phyloP scores from a whole-genome alignment of 2,888 invertebrate species.

The Trissolcus japonicus region DNA sequence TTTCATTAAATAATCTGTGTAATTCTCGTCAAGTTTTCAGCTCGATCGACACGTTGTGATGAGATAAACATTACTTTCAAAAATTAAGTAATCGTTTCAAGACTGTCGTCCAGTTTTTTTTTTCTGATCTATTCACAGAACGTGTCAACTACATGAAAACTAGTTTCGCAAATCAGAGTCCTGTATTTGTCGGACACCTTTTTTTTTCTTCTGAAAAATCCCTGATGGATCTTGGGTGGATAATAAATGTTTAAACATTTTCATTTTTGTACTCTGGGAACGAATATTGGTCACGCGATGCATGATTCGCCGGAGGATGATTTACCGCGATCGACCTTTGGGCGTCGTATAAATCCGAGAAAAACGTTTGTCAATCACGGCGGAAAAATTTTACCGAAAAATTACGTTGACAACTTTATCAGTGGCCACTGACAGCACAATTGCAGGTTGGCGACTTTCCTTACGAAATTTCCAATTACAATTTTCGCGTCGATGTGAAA shows the following conservation, averaged over 20 bases:
- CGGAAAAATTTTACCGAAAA: constrained; percentile 33
- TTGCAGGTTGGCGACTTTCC: constrained; percentile 14
- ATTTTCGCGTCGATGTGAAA: neutral
- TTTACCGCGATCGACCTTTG: constrained; percentile 28
- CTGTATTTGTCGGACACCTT: neutral
- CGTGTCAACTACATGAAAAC: too few relatives aligned
- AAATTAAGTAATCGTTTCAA: constrained; percentile 16
- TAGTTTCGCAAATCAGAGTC: too few relatives aligned
- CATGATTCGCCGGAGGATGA: constrained; percentile 41
- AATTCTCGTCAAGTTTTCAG: constrained; percentile 31
- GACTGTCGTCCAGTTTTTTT: constrained; percentile 2
- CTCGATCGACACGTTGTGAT: constrained; percentile 21
- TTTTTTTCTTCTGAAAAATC: neutral
- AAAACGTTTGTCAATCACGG: constrained; percentile 41
- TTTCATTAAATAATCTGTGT: constrained; percentile 21
- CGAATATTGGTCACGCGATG: constrained; percentile 38
- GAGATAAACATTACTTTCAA: constrained; percentile 26
- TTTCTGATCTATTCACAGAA: neutral
- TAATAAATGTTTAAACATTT: neutral
- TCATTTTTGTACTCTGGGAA: constrained; percentile 15
- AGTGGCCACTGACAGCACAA: constrained; percentile 19
- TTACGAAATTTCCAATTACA: constrained; percentile 11
- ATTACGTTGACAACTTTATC: constrained; percentile 27
- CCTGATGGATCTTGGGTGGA: neutral
- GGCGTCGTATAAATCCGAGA: constrained; percentile 8